phyloP scores from a whole-genome alignment of 2,797 vertebrate genomes.

The Pelodytes ibericus region DNA sequence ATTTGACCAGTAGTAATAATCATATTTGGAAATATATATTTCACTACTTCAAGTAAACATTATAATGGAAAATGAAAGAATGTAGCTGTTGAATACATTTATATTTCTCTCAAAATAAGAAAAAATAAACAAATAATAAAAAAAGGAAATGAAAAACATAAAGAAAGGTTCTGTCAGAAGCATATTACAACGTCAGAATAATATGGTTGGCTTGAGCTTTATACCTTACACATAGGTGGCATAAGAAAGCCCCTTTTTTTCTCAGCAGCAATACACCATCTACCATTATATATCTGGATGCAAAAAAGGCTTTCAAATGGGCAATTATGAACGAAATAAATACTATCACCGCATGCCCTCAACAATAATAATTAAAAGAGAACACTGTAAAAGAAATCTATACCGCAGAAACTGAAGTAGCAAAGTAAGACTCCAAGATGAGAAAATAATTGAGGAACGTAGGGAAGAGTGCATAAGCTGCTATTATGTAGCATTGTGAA shows the following conservation, averaged over 20 bases:
- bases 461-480: slow-evolving; percentile 1
- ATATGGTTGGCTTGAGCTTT: slow-evolving; percentile 41
- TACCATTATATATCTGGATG: slow-evolving; percentile 55
- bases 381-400: slow-evolving; percentile 51
- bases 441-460: slow-evolving; percentile 40
- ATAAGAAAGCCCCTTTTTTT: slow-evolving; percentile 54
- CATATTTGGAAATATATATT: not conserved
- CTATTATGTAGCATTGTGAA: slow-evolving; percentile 59
- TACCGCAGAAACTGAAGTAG: slow-evolving; percentile 43
- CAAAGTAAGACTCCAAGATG: slow-evolving; percentile 50
- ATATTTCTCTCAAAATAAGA: no score
- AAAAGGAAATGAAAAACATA: slow-evolving; percentile 29
- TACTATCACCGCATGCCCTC: slow-evolving; percentile 56
- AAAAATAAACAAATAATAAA: no score
- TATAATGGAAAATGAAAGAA: not conserved
- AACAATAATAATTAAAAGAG: slow-evolving; percentile 57
- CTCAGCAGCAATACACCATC: slow-evolving; percentile 53
- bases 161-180: slow-evolving; percentile 46
- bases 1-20: not conserved
- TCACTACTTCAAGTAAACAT: not conserved
- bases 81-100: slow-evolving; percentile 6
- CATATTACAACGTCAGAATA: slow-evolving; percentile 39
- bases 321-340: slow-evolving; percentile 57
- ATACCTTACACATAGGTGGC: slow-evolving; percentile 50
- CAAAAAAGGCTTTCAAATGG: slow-evolving; percentile 55